Evolutionary conservation across 53 echinoderm and acorn worm species (phyloP), one percentile per base, ranked within the genome.

Genomic region (Stichopus horrens): DNA sequence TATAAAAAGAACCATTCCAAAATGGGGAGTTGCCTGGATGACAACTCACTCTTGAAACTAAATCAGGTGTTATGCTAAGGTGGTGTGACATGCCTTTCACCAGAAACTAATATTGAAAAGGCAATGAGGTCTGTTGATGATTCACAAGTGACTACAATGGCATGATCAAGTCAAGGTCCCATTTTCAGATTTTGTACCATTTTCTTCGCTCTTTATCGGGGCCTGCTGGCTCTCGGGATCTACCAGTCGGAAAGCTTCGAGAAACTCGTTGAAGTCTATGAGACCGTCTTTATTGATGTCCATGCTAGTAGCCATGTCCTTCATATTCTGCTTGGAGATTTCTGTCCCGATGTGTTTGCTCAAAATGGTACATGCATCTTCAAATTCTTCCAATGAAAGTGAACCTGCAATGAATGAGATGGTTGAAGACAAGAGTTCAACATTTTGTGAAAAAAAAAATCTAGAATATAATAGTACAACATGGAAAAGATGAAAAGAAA

Each of bases 231-330:
- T 93, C 89, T 94, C 90, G 3, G 91, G 92, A 88, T 99, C 99
- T 7, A 96, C 96, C 76, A 96, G 77, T 52, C 96, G 92, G 89
- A 99, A 99, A 6, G 99, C 99, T 66, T 96, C 96, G 10, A 99
- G 88, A 86, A 99, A 99, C 90, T 99, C 99, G 76, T 99, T 99
- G 87, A 99, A 99, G 87, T 99, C 99, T 53, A 99, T 99, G 86
- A 89, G 91, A 51, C 99, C 96, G n/a, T 96, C 99, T 79, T 94
- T 93, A 92, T 99, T 99, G 88, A 99, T 96, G 89, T 99, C 99
- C 59, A 99, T 96, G 79, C 95, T 91, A 23, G 90, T 90, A 0
- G 99, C 99, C 99, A 96, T 94, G 91, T 99, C 99, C 9, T 77
- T 87, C 7, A 99, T 93, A 21, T 86, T 83, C 56, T 95, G 91